A percentile compares a stretch with the other conserved stretches of the same genome.
phyloP scores from a whole-genome alignment of 2,888 invertebrate genomes.

The Parthenolecanium corni region DNA sequence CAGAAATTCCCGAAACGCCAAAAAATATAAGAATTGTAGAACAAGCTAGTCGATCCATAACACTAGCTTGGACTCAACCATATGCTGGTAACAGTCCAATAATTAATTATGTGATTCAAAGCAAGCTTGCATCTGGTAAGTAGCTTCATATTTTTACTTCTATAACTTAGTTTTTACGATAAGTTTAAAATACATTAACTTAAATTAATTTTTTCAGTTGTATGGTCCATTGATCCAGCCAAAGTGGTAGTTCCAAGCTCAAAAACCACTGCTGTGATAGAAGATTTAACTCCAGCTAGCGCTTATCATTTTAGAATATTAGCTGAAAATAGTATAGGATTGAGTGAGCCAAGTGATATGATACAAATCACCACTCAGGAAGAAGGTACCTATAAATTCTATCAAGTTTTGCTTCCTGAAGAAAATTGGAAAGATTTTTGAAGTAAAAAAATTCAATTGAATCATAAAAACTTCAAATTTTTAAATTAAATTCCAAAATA shows the following conservation, averaged over 20 bases:
- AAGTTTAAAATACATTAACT: neutral
- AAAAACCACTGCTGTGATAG: conserved; percentile 68
- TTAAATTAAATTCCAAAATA: too few relatives aligned
- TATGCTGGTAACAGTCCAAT: conserved; percentile 82
- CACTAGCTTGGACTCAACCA: conserved; percentile 79
- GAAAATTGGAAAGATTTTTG: too few relatives aligned
- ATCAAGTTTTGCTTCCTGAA: neutral
- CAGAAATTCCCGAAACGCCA: conserved; percentile 79
- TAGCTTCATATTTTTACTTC: neutral
- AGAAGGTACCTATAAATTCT: conserved; percentile 57
- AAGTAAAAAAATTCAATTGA: too few relatives aligned
- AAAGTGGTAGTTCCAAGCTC: conserved; percentile 71
- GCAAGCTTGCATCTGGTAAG: conserved; percentile 45
- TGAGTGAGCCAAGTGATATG: conserved; percentile 75
- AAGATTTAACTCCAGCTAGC: conserved; percentile 71
- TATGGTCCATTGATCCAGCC: conserved; percentile 70
- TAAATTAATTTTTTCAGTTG: conserved; percentile 45
- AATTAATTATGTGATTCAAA: conserved; percentile 76
- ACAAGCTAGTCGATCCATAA: conserved; percentile 69
- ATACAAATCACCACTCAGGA: conserved; percentile 75
- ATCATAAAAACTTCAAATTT: too few relatives aligned
- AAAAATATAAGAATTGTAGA: conserved; percentile 73
- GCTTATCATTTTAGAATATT: conserved; percentile 79
- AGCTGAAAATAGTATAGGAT: conserved; percentile 78
- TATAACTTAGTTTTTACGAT: too few relatives aligned